Percentiles rank a stretch among this genome's conserved stretches.
phyloP scores from a whole-genome alignment of 53 echinoderm and acorn worm genomes.

The Paelopatides confundens region DNA sequence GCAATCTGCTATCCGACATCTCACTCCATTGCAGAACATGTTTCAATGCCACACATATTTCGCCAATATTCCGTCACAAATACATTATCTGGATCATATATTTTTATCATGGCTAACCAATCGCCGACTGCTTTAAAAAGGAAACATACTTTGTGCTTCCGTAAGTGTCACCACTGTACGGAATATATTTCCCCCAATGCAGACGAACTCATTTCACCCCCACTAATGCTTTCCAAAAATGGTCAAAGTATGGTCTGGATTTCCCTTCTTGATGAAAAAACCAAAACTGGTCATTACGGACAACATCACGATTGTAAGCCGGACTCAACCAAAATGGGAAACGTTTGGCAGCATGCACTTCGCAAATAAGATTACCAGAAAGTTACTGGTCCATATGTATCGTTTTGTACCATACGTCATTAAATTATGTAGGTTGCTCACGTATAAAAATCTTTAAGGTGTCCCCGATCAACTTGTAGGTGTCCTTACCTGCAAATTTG shows the following conservation, averaged over 20 bases:
- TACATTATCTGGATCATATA: constrained; percentile 10
- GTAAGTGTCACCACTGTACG: not conserved
- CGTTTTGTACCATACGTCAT: no score
- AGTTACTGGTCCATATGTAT: no score
- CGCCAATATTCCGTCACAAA: constrained; percentile 42
- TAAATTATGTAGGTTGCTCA: no score
- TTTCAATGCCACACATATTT: constrained; percentile 7
- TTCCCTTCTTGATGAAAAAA: not conserved
- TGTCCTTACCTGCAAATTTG: no score
- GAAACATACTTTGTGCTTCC: not conserved
- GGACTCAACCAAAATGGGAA: constrained; percentile 46
- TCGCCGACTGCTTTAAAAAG: constrained; percentile 23
- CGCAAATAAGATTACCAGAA: no score
- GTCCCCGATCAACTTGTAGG: no score
- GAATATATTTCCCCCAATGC: constrained; percentile 34
- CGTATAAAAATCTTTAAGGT: no score
- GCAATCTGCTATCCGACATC: no score
- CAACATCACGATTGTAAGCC: constrained; percentile 13
- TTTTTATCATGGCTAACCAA: constrained; percentile 16
- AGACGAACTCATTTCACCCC: constrained; percentile 7
- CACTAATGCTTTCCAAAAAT: constrained; percentile 9
- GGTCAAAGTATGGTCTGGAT: not conserved
- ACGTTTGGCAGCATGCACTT: constrained; percentile 18
- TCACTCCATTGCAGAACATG: not conserved
- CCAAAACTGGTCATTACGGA: constrained; percentile 41